Evolutionary conservation across 1,140 invertebrate genomes (phyloP).

Genomic region (Drosophila quadrilineata): DNA sequence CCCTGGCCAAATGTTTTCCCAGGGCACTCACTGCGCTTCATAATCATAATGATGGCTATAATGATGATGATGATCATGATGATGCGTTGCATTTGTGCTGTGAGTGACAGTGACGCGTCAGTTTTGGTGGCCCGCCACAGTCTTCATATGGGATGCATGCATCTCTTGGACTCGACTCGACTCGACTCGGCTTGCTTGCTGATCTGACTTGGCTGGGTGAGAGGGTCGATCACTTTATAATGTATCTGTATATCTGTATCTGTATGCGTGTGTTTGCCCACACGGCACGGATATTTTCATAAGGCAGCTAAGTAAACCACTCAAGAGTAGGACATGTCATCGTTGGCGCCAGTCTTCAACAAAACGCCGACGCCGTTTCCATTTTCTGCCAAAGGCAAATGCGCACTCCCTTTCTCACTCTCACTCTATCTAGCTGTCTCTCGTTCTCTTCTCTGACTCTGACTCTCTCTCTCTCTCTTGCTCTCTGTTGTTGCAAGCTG

Average conservation of each 20-base stretch:
- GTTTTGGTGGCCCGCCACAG: conserved; percentile 47
- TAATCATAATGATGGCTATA: conserved; percentile 67
- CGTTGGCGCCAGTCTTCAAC: conserved; percentile 73
- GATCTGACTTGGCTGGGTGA: conserved; percentile 32
- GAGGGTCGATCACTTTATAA: conserved; percentile 30
- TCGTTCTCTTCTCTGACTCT: conserved; percentile 4
- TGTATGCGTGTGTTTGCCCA: conserved; percentile 65
- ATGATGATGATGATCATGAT: conserved; percentile 65
- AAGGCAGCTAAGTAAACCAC: conserved; percentile 81
- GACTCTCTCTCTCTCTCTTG: conserved; percentile 32
- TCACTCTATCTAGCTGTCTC: conserved; percentile 7
- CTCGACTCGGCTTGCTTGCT: conserved; percentile 20
- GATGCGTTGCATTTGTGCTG: conserved; percentile 67
- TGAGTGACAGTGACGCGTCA: conserved; percentile 80
- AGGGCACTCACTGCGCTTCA: conserved; percentile 47
- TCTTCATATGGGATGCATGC: conserved; percentile 37
- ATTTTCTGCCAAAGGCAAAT: conserved; percentile 14
- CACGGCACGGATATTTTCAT: conserved; percentile 79
- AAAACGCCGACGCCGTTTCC: conserved; percentile 49
- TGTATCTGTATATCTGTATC: conserved; percentile 5
- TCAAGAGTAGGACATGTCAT: conserved; percentile 81
- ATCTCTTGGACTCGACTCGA: too few species aligned
- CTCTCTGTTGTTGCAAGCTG: conserved; percentile 27
- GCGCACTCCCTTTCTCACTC: conserved; percentile 34
- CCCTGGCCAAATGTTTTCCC: conserved; percentile 54